phyloP scores from a whole-genome alignment of 2,888 invertebrate genomes.

The Diplazon laetatorius region DNA sequence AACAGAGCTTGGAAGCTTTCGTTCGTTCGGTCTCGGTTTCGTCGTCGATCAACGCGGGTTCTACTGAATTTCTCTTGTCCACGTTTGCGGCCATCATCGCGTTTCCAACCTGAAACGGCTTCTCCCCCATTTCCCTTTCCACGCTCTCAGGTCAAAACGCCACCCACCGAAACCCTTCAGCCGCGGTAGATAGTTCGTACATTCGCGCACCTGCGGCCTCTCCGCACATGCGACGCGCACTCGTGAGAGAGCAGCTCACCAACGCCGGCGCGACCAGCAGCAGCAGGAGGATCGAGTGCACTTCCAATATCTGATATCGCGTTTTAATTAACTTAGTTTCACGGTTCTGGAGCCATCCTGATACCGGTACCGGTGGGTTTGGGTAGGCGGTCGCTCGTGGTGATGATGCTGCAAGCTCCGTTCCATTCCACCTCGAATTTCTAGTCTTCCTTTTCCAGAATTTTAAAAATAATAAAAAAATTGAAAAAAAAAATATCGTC shows the following conservation, averaged over 20 bases:
- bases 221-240: constrained; percentile 59
- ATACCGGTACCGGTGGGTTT: constrained; percentile 53
- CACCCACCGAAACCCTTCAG: constrained; percentile 9
- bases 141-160: constrained; percentile 44
- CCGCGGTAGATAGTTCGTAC: constrained; percentile 20
- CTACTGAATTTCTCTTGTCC: constrained; percentile 28
- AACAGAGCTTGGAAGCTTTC: constrained; percentile 21
- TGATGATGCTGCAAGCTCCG: constrained; percentile 27
- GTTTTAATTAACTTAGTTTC: constrained; percentile 75
- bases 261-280: constrained; percentile 10
- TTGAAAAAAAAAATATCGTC: constrained; percentile 16
- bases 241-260: constrained; percentile 37
- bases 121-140: constrained; percentile 41
- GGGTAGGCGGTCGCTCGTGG: constrained; percentile 14
- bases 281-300: constrained; percentile 59
- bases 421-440: constrained; percentile 45
- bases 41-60: constrained; percentile 50
- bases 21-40: constrained; percentile 43
- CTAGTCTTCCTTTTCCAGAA: constrained; percentile 41
- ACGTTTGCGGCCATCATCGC: constrained; percentile 41
- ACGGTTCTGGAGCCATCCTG: constrained; percentile 62
- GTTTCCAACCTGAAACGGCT: constrained; percentile 28
- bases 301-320: constrained; percentile 75
- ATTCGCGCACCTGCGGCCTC: constrained; percentile 58
- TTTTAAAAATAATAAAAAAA: constrained; percentile 4